Evolutionary conservation across 2,113 vertebrate species (phyloP).

Genomic region (Camarhynchus parvulus): DNA sequence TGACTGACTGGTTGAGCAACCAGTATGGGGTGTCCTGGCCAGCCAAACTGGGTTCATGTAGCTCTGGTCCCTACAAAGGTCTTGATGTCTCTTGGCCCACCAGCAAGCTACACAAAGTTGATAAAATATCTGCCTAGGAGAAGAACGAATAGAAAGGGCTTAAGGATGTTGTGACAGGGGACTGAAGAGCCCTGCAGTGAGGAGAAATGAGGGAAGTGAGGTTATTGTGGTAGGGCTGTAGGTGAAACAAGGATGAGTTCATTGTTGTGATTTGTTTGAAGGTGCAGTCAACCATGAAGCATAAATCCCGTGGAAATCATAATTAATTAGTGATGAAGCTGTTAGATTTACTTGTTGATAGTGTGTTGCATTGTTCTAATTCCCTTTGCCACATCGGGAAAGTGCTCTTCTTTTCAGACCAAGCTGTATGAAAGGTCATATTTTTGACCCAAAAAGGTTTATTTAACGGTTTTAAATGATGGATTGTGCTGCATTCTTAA

Average conservation of each 20-base stretch:
- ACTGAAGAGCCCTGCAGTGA: background rate
- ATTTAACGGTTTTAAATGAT: background rate
- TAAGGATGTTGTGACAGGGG: background rate
- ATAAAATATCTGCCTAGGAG: background rate
- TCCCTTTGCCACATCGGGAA: background rate
- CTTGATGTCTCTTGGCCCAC: background rate
- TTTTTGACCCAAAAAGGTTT: slow-evolving; percentile 23
- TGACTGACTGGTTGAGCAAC: background rate
- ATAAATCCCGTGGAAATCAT: slow-evolving; percentile 11
- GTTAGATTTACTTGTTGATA: background rate
- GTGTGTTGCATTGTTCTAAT: background rate
- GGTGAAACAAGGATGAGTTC: slow-evolving; percentile 8
- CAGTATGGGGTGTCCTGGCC: fast-evolving
- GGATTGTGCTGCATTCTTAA: slow-evolving; percentile 20
- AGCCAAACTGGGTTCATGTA: background rate
- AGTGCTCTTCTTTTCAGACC: background rate
- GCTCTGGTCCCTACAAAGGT: background rate
- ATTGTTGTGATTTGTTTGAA: background rate
- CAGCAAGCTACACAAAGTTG: background rate
- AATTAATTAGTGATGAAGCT: slow-evolving; percentile 6
- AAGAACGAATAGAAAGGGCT: background rate
- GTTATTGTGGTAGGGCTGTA: background rate
- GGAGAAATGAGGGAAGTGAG: background rate
- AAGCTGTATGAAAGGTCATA: background rate
- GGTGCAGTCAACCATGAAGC: background rate